phyloP scores from a whole-genome alignment of 2,888 invertebrate genomes.

The Polyommatus iphigenia region DNA sequence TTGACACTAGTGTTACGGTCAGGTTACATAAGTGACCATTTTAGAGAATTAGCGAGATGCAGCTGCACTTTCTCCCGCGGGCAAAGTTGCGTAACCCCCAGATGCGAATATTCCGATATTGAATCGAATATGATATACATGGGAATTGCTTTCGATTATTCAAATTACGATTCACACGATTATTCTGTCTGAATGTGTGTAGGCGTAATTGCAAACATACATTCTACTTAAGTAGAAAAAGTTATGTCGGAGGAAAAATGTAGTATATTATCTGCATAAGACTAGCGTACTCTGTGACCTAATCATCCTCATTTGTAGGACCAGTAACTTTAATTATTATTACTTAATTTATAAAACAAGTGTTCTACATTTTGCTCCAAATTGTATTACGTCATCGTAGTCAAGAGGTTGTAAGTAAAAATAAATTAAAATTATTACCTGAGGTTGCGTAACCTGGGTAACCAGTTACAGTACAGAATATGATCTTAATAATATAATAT shows the following conservation, averaged over 20 bases:
- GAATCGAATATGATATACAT: conserved; percentile 23
- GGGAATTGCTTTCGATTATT: conserved; percentile 11
- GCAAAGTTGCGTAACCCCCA: conserved; percentile 54
- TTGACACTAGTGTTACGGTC: conserved; percentile 33
- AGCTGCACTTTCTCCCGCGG: conserved; percentile 64
- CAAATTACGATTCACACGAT: not conserved
- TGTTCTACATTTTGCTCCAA: conserved; percentile 21
- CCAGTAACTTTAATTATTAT: not conserved
- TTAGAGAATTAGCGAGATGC: conserved; percentile 55
- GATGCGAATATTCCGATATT: conserved; percentile 29
- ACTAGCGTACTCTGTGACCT: not conserved
- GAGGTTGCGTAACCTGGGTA: not conserved
- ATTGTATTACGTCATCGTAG: not conserved
- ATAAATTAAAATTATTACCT: conserved; percentile 1
- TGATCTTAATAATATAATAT: not conserved
- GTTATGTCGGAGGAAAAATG: not conserved
- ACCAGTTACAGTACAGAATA: not conserved
- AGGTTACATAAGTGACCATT: conserved; percentile 38
- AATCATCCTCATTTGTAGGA: not conserved
- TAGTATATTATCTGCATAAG: not conserved
- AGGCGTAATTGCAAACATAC: not conserved
- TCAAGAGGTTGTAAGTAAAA: not conserved
- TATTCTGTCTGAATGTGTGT: not conserved
- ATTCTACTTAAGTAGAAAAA: not conserved
- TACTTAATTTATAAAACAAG: not conserved